Evolutionary conservation across 2,113 vertebrate genomes (phyloP).

Genomic region (Nothobranchius furzeri): DNA sequence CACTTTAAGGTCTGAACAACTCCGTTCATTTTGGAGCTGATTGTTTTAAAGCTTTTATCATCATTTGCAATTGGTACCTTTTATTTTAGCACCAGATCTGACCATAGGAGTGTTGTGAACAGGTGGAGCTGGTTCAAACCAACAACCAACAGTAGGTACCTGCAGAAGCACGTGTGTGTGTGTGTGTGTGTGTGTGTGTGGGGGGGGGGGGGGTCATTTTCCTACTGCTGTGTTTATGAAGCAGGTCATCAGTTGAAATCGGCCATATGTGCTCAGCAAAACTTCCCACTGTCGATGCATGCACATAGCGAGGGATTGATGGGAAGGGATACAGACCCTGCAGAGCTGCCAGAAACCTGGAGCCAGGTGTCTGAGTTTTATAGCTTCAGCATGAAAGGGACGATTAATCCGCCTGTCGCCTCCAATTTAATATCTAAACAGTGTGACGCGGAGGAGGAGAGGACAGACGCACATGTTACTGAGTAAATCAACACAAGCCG

Average conservation of each 20-base stretch:
- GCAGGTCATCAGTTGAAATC: conserved; percentile 22
- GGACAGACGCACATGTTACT: conserved; percentile 13
- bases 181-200: too few relatives aligned
- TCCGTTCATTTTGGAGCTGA: conserved; percentile 25
- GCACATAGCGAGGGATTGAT: conserved; percentile 35
- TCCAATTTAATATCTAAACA: conserved; percentile 58
- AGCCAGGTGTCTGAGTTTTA: conserved; percentile 74
- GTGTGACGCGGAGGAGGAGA: conserved; percentile 12
- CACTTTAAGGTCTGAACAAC: not conserved
- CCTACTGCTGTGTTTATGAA: conserved; percentile 35
- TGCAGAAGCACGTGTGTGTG: not conserved
- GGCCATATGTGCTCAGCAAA: conserved; percentile 56
- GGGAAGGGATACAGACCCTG: conserved; percentile 52
- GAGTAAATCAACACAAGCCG: conserved; percentile 2
- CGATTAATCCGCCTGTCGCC: conserved; percentile 58
- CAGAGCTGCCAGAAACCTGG: conserved; percentile 62
- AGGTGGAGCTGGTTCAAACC: conserved; percentile 6
- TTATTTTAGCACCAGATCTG: too few relatives aligned
- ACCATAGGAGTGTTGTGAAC: not conserved
- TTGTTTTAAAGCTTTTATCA: not conserved
- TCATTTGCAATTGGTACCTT: too few relatives aligned
- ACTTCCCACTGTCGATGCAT: conserved; percentile 39
- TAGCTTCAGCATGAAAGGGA: conserved; percentile 59
- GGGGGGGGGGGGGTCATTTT: not conserved
- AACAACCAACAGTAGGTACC: conserved; percentile 10